Conservation (phyloP, 2,888 invertebrate species). For the Philonicus albiceps region DNA sequence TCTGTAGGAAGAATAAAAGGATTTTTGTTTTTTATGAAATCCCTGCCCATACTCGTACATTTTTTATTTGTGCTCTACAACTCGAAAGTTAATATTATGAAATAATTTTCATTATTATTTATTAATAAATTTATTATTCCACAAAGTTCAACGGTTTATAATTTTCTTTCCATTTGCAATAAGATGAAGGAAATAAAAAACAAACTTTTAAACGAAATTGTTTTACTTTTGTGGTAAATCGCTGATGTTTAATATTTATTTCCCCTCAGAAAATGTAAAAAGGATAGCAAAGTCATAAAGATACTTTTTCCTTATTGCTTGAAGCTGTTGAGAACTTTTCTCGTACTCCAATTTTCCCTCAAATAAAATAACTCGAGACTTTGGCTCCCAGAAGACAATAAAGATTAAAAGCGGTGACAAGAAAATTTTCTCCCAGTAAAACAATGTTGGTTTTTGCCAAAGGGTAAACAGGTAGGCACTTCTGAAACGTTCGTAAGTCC, state of each 20-base stretch:
- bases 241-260: neutral
- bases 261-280: neutral
- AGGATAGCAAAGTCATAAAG: neutral
- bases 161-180: neutral
- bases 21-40: too few species aligned
- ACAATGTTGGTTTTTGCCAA: neutral
- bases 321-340: neutral
- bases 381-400: neutral
- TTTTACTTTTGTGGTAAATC: neutral
- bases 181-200: neutral
- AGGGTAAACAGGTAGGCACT: neutral
- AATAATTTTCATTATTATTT: neutral
- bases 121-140: neutral
- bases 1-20: too few species aligned
- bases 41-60: too few species aligned
- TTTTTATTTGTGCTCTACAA: too few species aligned
- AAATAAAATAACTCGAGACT: neutral
- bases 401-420: neutral
- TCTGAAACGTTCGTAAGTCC: neutral
- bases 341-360: neutral
- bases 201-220: neutral
- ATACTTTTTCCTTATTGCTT: neutral
- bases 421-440: neutral
- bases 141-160: neutral
- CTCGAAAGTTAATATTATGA: too few species aligned